Conservation (phyloP, 2,797 vertebrate genomes). For the Pelodytes ibericus region DNA sequence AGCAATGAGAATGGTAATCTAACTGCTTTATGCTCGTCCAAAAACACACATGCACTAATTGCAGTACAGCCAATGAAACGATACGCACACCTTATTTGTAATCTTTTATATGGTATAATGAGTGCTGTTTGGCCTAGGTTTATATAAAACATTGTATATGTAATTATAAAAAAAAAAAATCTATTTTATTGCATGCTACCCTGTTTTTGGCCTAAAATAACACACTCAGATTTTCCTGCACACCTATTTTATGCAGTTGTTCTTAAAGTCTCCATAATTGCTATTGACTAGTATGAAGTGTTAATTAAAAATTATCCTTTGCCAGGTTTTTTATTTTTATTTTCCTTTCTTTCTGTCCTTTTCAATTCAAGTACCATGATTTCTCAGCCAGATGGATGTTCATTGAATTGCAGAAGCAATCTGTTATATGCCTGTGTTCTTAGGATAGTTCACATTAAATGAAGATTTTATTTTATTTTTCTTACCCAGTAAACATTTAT, state of each 20-base stretch:
- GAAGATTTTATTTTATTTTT: neutral
- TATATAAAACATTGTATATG: neutral
- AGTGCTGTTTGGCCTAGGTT: neutral
- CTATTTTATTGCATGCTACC: too few species aligned
- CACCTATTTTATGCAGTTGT: too few species aligned
- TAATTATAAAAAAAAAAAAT: too few species aligned
- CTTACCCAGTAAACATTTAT: slow-evolving; percentile 7
- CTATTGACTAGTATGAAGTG: slow-evolving; percentile 8
- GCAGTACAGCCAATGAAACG: slow-evolving; percentile 5
- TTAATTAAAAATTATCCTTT: slow-evolving; percentile 16
- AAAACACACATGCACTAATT: slow-evolving; percentile 24
- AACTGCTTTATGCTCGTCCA: slow-evolving; percentile 73
- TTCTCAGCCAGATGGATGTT: slow-evolving; percentile 37
- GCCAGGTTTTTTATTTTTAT: neutral
- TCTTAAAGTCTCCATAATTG: neutral
- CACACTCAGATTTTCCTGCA: too few species aligned
- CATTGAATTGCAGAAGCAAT: slow-evolving; percentile 24
- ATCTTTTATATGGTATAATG: neutral
- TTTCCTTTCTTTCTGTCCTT: slow-evolving; percentile 15
- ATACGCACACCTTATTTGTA: neutral
- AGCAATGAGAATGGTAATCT: slow-evolving; percentile 99
- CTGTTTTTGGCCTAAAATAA: too few species aligned
- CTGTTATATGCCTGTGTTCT: slow-evolving; percentile 32
- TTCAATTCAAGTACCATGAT: slow-evolving; percentile 15
- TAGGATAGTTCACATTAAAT: slow-evolving; percentile 12